Evolutionary conservation across 2,113 vertebrate genomes (phyloP).

Genomic region (Microcebus jonahi): DNA sequence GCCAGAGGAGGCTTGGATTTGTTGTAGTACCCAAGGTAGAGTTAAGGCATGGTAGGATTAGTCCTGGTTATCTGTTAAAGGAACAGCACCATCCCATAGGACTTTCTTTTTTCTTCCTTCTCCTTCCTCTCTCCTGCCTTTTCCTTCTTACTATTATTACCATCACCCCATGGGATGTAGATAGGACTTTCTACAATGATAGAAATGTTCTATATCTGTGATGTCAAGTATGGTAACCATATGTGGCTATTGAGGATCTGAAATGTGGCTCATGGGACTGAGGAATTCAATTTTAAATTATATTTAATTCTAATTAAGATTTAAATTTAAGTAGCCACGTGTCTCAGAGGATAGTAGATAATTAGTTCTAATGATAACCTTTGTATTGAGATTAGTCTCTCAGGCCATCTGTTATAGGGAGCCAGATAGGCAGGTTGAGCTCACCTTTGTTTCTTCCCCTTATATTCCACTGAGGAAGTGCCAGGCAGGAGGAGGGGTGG

Average conservation of each 20-base stretch:
- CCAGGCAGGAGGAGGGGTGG: not conserved
- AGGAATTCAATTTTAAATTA: conserved; percentile 30
- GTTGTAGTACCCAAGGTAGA: not conserved
- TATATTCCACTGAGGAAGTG: not conserved
- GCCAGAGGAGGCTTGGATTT: not conserved
- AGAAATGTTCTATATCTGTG: not conserved
- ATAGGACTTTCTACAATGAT: not conserved
- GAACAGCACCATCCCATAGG: not conserved
- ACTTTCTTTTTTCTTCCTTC: not conserved
- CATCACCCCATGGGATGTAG: not conserved
- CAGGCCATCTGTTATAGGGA: not conserved
- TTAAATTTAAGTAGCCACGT: conserved; percentile 17
- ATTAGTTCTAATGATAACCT: conserved; percentile 10
- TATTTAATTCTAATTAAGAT: conserved; percentile 44
- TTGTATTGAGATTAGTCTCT: not conserved
- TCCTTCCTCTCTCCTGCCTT: no score
- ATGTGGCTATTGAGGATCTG: not conserved
- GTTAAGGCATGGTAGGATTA: not conserved
- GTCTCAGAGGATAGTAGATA: not conserved
- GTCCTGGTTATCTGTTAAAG: conserved; percentile 7
- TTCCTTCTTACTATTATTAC: no score
- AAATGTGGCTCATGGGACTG: conserved; percentile 19
- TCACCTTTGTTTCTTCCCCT: not conserved
- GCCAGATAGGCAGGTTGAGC: not conserved
- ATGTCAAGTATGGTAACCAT: not conserved